Conservation (phyloP, 2,113 vertebrate species). For the Lepus europaeus region DNA sequence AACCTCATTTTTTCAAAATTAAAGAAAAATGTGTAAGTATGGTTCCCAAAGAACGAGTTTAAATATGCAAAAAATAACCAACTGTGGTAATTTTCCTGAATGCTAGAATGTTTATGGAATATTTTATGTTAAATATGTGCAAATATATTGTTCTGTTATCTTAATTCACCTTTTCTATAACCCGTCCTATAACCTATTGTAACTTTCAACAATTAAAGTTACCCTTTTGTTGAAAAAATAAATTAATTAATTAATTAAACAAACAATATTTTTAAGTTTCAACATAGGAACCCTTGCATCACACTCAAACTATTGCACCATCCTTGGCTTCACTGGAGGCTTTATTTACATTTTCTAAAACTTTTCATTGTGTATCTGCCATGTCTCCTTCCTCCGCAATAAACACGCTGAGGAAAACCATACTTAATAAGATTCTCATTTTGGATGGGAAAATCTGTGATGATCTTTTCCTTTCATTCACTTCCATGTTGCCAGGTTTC, state of each 20-base stretch:
- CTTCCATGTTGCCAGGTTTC: not conserved
- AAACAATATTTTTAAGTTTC: no score
- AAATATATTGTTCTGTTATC: constrained; percentile 18
- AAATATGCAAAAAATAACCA: constrained; percentile 42
- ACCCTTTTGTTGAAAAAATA: not conserved
- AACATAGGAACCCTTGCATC: no score
- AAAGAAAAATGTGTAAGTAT: constrained; percentile 47
- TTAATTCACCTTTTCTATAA: not conserved
- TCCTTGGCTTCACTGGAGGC: not conserved
- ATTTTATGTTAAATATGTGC: not conserved
- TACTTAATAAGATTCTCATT: not conserved
- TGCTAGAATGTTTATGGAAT: not conserved
- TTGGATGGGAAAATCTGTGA: not conserved
- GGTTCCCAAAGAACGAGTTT: constrained; percentile 1
- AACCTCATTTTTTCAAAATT: not conserved
- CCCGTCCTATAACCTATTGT: not conserved
- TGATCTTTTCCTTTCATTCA: not conserved
- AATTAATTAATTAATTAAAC: no score
- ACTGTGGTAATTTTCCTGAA: constrained; percentile 36
- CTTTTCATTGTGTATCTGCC: not conserved
- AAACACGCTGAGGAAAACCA: not conserved
- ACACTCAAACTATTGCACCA: not conserved
- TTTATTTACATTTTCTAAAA: not conserved
- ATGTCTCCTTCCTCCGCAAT: not conserved
- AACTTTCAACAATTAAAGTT: not conserved